Conservation (phyloP, 2,797 vertebrate genomes). For the Danio aesculapii region DNA sequence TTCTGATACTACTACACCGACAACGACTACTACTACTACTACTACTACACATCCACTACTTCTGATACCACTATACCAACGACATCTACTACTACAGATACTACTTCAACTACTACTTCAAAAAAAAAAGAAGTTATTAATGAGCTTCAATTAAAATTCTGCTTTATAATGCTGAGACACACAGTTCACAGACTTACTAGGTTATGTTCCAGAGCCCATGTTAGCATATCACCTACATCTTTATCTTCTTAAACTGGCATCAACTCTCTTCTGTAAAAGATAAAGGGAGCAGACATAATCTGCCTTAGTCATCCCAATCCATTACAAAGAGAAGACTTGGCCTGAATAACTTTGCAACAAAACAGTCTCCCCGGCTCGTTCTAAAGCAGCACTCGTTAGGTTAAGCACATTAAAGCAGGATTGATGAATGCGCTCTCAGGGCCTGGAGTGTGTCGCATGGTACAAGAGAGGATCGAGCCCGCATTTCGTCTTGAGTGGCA, state of each 20-base stretch:
- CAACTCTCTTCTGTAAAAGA: neutral
- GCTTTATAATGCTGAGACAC: too few relatives aligned
- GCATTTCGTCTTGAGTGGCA: slow-evolving; percentile 36
- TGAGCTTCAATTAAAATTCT: too few relatives aligned
- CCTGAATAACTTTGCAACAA: slow-evolving; percentile 44
- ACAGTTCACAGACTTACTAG: neutral
- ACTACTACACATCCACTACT: too few relatives aligned
- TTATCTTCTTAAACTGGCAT: neutral
- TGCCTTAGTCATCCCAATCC: slow-evolving; percentile 9
- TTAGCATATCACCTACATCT: neutral
- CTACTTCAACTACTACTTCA: too few relatives aligned
- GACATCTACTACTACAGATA: too few relatives aligned
- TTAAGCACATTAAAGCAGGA: slow-evolving; percentile 51
- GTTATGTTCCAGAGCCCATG: neutral
- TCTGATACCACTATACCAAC: too few relatives aligned
- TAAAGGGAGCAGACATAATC: slow-evolving; percentile 6
- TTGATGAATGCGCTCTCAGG: slow-evolving; percentile 40
- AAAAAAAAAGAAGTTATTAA: too few relatives aligned
- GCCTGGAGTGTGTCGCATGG: neutral
- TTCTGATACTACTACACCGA: too few relatives aligned
- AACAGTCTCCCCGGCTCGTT: slow-evolving; percentile 37
- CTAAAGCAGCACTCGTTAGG: slow-evolving; percentile 42
- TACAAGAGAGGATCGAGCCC: neutral
- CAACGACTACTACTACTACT: too few relatives aligned
- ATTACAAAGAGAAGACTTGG: slow-evolving; percentile 48